Conservation (phyloP, 2,113 vertebrate genomes). For the Plestiodon gilberti region DNA sequence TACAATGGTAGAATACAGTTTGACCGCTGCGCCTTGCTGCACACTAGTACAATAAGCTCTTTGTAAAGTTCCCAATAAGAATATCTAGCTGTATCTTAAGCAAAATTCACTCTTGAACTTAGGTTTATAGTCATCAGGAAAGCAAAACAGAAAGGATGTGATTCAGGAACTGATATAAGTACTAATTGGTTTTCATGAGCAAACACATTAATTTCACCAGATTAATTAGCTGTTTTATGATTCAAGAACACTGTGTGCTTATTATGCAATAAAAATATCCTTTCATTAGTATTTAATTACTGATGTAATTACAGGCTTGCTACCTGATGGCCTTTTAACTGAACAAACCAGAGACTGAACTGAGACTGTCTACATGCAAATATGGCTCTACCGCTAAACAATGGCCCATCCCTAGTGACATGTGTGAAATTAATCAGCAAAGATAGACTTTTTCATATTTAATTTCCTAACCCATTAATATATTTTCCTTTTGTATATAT, state of each 20-base stretch:
- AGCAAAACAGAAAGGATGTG: conserved; percentile 8
- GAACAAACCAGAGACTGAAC: not conserved
- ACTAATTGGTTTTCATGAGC: conserved; percentile 63
- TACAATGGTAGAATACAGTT: no score
- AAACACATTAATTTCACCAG: conserved; percentile 63
- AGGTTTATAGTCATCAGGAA: conserved; percentile 36
- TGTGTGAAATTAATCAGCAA: not conserved
- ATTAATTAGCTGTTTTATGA: conserved; percentile 63
- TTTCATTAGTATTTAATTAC: conserved; percentile 61
- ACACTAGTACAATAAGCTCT: not conserved
- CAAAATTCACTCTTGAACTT: conserved; percentile 40
- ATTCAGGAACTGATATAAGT: conserved; percentile 51
- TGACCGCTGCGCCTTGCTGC: no score
- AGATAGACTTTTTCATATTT: no score
- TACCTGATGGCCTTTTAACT: not conserved
- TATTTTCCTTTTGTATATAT: no score
- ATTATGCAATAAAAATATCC: conserved; percentile 55
- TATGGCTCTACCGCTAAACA: no score
- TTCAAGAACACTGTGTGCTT: conserved; percentile 59
- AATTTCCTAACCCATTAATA: no score
- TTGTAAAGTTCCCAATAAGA: not conserved
- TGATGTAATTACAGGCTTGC: conserved; percentile 11
- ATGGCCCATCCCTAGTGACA: not conserved
- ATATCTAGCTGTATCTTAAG: not conserved
- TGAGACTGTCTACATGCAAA: not conserved